phyloP scores from a whole-genome alignment of 2,888 invertebrate species.

The Stenodera caucasica region DNA sequence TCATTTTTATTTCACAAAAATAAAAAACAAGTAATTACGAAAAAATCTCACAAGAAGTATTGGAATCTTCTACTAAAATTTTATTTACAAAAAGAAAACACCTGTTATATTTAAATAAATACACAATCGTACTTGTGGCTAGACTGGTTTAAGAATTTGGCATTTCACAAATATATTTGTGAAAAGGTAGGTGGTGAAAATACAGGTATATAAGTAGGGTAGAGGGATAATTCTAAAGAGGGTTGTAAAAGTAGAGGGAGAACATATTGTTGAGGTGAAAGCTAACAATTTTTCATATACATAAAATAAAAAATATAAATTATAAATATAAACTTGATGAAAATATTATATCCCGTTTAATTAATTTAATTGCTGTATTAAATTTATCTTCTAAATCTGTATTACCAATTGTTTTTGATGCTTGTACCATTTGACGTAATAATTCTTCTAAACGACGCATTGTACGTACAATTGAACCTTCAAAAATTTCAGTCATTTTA shows the following conservation, averaged over 20 bases:
- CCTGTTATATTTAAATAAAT: constrained; percentile 7
- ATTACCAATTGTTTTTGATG: constrained; percentile 95
- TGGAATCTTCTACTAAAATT: constrained; percentile 19
- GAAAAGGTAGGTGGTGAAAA: background rate
- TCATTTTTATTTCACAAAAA: background rate
- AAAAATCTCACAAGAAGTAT: constrained; percentile 44
- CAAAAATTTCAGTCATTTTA: constrained; percentile 95
- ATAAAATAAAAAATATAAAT: constrained; percentile 33
- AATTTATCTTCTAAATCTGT: constrained; percentile 95
- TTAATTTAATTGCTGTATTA: constrained; percentile 83
- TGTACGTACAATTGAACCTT: constrained; percentile 88
- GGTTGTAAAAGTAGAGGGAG: constrained; percentile 11
- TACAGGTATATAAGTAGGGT: constrained; percentile 6
- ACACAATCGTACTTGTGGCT: background rate
- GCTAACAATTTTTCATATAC: constrained; percentile 11
- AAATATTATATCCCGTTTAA: constrained; percentile 99
- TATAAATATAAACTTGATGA: constrained; percentile 96
- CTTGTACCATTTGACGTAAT: constrained; percentile 91
- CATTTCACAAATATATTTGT: constrained; percentile 4
- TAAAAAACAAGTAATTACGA: constrained; percentile 37
- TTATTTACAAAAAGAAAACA: constrained; percentile 16
- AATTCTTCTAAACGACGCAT: constrained; percentile 97
- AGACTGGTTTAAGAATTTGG: background rate
- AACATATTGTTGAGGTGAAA: constrained; percentile 2
- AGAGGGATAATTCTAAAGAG: constrained; percentile 14